Percentiles rank a stretch among this genome's conserved stretches.
Evolutionary conservation across 2,113 vertebrate genomes (phyloP).

Genomic region (Cacatua alba): DNA sequence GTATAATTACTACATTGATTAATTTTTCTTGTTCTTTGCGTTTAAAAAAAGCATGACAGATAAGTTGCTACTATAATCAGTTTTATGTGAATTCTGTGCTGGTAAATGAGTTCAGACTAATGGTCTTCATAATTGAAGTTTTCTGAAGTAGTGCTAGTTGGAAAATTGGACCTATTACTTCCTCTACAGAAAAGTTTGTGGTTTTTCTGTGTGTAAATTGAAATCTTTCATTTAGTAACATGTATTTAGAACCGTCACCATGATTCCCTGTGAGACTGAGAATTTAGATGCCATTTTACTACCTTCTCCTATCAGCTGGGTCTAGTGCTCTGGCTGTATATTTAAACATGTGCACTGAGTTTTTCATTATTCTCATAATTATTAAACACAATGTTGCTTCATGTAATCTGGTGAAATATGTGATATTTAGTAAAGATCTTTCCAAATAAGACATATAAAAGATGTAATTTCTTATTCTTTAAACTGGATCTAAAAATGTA

Average conservation of each 20-base stretch:
- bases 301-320: fast-evolving
- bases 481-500: background rate
- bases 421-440: background rate
- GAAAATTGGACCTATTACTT: background rate
- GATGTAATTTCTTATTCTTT: background rate
- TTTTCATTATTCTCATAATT: background rate
- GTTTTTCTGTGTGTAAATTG: background rate
- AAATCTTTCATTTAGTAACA: background rate
- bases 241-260: background rate
- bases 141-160: background rate
- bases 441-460: background rate
- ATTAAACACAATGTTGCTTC: background rate
- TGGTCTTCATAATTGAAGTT: slow-evolving; percentile 30
- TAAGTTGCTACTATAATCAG: slow-evolving; percentile 28
- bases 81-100: slow-evolving; percentile 17
- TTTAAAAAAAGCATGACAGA: slow-evolving; percentile 30
- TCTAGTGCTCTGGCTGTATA: background rate
- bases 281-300: background rate
- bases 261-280: background rate
- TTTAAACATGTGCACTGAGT: background rate
- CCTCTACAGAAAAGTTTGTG: background rate
- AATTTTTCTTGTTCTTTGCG: background rate
- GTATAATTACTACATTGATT: slow-evolving; percentile 10
- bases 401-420: background rate
- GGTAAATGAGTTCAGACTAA: slow-evolving; percentile 48